Percentiles rank a stretch among this genome's conserved stretches.
Conservation (phyloP, 2,888 invertebrate genomes). For the Lasioglossum calceatum region DNA sequence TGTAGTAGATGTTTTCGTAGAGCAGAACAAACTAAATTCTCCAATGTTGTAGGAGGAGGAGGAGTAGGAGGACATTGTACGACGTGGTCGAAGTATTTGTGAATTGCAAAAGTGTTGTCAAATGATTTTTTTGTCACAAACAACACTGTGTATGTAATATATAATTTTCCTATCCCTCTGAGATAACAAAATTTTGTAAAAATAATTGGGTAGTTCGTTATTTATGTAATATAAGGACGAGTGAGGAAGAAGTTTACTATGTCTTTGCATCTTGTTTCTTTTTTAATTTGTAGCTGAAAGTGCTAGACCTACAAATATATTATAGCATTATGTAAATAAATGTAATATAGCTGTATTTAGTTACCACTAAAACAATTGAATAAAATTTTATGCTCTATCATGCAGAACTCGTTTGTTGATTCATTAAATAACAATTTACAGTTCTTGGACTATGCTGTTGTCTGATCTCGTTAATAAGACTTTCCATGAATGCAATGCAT, state of each 20-base stretch:
- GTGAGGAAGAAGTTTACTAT: constrained; percentile 12
- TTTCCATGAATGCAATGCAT: neutral
- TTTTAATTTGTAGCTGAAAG: neutral
- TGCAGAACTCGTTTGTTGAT: neutral
- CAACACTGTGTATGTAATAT: neutral
- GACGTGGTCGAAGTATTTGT: neutral
- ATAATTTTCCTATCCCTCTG: neutral
- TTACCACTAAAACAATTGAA: constrained; percentile 17
- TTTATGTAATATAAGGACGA: neutral
- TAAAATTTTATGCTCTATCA: constrained; percentile 18
- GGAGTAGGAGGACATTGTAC: neutral
- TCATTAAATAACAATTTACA: neutral
- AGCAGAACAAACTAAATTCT: neutral
- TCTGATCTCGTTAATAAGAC: neutral
- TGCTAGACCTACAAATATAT: constrained; percentile 3
- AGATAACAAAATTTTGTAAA: neutral
- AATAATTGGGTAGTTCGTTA: neutral
- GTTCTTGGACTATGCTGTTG: neutral
- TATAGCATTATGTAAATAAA: constrained; percentile 16
- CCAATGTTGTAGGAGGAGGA: neutral
- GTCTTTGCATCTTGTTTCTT: constrained; percentile 9
- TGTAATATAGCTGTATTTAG: constrained; percentile 15
- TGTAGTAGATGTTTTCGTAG: constrained; percentile 4
- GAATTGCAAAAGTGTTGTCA: neutral
- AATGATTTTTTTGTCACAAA: neutral